These are phyloP conservation scores for Cyanoramphus novaezelandiae DNA, from an alignment of 2,113 vertebrate genomes.

Conservation along the genomic window DNA sequence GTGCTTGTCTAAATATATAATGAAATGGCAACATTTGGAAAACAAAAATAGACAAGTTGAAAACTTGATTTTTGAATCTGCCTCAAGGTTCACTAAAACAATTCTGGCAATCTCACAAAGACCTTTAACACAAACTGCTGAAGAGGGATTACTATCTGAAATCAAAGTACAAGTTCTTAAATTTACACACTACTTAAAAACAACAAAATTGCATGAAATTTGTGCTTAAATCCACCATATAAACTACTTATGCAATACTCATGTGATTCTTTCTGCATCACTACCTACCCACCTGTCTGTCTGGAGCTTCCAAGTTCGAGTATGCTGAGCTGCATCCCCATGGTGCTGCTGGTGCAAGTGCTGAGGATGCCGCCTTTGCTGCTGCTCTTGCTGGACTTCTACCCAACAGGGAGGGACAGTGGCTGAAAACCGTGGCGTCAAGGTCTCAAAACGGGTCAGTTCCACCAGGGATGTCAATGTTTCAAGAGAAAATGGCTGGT, in stretches of 20 bases:
- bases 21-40: not conserved
- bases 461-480: slow-evolving; percentile 92
- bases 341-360: slow-evolving; percentile 98
- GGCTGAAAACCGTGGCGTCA: slow-evolving; percentile 96
- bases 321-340: slow-evolving; percentile 96
- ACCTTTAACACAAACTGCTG: not conserved
- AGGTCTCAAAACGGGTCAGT: slow-evolving; percentile 94
- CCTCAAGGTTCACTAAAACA: not conserved
- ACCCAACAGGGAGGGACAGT: slow-evolving; percentile 98
- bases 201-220: not conserved
- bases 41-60: not conserved
- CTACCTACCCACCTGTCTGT: slow-evolving; percentile 82
- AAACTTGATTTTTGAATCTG: not conserved
- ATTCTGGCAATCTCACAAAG: not conserved
- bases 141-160: not conserved
- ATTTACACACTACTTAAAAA: not conserved
- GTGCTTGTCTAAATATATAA: not conserved
- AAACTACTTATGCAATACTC: not conserved
- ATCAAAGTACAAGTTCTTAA: not conserved
- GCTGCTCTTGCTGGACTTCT: slow-evolving; percentile 98
- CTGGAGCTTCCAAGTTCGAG: slow-evolving; percentile 97
- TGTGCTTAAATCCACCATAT: not conserved
- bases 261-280: accelerated
- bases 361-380: slow-evolving; percentile 94
- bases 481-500: slow-evolving; percentile 89